A percentile compares a stretch with the other conserved stretches of the same genome.
Conservation (phyloP, 2,888 invertebrate species). For the Meliscaeva auricollis region DNA sequence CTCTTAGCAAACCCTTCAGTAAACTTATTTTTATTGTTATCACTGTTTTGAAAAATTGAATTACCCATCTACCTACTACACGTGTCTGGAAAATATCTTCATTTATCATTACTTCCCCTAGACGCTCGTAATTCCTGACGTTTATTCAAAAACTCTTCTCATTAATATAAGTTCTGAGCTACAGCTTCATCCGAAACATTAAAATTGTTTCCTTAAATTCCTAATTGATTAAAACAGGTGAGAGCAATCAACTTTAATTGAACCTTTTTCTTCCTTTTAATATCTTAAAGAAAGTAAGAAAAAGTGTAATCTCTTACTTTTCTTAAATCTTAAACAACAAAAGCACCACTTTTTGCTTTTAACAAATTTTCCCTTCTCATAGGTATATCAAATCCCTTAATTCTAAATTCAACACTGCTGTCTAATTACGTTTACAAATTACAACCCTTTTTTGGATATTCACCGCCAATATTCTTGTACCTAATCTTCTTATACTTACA, state of each 20-base stretch:
- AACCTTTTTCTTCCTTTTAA: neutral
- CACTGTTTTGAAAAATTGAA: no score
- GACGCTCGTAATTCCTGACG: no score
- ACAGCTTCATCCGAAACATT: neutral
- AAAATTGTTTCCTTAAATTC: neutral
- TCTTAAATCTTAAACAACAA: neutral
- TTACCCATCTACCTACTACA: no score
- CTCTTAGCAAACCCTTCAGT: no score
- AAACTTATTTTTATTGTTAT: no score
- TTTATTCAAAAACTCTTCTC: no score
- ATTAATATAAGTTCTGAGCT: no score
- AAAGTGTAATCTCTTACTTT: neutral
- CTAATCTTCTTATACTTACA: conserved; percentile 28
- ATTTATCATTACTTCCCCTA: no score
- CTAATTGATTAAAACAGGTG: conserved; percentile 13
- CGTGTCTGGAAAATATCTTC: no score
- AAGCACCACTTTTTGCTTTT: neutral
- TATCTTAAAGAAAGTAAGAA: neutral
- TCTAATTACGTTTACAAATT: conserved; percentile 72
- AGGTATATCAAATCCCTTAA: neutral
- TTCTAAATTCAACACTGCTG: conserved; percentile 40
- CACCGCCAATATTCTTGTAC: conserved; percentile 37
- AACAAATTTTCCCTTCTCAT: neutral
- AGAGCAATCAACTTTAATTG: neutral
- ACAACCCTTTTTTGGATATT: conserved; percentile 57